Base-by-base conservation (phyloP, 1,140 invertebrate genomes). In the Philotrypesis tridentata region DNA sequence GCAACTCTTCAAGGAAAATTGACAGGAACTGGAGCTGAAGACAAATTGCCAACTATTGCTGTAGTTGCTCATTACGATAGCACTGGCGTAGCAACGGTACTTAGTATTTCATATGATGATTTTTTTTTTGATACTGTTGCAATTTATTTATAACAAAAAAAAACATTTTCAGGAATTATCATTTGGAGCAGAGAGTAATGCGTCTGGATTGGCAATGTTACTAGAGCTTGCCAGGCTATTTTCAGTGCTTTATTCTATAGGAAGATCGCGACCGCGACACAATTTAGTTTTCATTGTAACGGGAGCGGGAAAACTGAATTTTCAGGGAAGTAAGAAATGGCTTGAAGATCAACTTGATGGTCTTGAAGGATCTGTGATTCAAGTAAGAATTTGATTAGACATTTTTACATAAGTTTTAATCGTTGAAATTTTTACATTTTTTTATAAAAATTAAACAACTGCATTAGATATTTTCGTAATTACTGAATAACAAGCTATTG, bases 311-410 rank as follows among this genome's bases (percentile, higher is more conserved):
- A 97, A 99, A 91, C 95, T 98, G 25, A 99, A 99, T 92, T 99
- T 97, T 88, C 96, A 98, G 88, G 97, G 98, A 29, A 96, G 97
- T 60, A 98, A 99, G 92, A 97, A 98, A 87, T 99, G 98, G 97
- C 93, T 99, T 12, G 98, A 99, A 90, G 97, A 98, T 90, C 96
- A 98, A 88, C 90, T 97, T 70, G 97, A 98, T 89, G 94, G 94
- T 2, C 87, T 94, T 40, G 95, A 96, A 87, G 94, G 93, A 61
- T 94, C 95, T 29, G 89, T 95, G 60, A 92, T 95, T 85, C 96
- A 96, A 93, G 97, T 97, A 92, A 90, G 83, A 11, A 70, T 40
- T 43, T 23, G 12, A 37, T 23, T 33, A 7, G 27, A 31, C 8
- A 21, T 33, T 61, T 61, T 48, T 25, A 1, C 11, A 61, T 23